phyloP scores from a whole-genome alignment of 2,888 invertebrate genomes.

The Bhutanitis thaidina region DNA sequence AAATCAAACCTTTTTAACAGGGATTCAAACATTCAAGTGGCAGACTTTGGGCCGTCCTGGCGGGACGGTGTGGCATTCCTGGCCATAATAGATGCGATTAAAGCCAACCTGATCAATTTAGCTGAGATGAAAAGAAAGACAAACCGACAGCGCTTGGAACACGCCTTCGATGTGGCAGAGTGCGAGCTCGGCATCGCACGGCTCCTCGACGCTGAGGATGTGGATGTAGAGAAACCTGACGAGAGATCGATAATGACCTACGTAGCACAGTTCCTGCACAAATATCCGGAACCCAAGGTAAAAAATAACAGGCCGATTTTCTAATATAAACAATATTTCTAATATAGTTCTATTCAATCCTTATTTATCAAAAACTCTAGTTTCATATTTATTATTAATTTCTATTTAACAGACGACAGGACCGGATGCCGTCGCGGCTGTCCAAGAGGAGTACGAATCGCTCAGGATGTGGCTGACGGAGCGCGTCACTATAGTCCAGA shows the following conservation, averaged over 20 bases:
- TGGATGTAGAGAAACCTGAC: slow-evolving; percentile 96
- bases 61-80: slow-evolving; percentile 97
- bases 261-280: slow-evolving; percentile 97
- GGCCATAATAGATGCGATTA: slow-evolving; percentile 96
- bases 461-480: slow-evolving; percentile 91
- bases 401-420: slow-evolving; percentile 78
- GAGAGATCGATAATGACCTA: slow-evolving; percentile 99
- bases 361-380: too few species aligned
- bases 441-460: slow-evolving; percentile 90
- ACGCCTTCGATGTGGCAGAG: slow-evolving; percentile 96
- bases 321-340: too few species aligned
- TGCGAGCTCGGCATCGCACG: slow-evolving; percentile 93
- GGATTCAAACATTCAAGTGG: slow-evolving; percentile 92
- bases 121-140: slow-evolving; percentile 87
- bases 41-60: slow-evolving; percentile 97
- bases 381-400: too few species aligned
- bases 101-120: slow-evolving; percentile 93
- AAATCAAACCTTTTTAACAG: slow-evolving; percentile 56
- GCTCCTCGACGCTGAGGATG: slow-evolving; percentile 96
- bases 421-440: slow-evolving; percentile 86
- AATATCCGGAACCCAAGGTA: slow-evolving; percentile 92
- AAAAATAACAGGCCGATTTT: slow-evolving; percentile 20
- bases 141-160: slow-evolving; percentile 91
- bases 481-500: slow-evolving; percentile 87
- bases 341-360: too few species aligned